Evolutionary conservation across 2,888 invertebrate species (phyloP).

Genomic region (Ornithoptera alexandrae): DNA sequence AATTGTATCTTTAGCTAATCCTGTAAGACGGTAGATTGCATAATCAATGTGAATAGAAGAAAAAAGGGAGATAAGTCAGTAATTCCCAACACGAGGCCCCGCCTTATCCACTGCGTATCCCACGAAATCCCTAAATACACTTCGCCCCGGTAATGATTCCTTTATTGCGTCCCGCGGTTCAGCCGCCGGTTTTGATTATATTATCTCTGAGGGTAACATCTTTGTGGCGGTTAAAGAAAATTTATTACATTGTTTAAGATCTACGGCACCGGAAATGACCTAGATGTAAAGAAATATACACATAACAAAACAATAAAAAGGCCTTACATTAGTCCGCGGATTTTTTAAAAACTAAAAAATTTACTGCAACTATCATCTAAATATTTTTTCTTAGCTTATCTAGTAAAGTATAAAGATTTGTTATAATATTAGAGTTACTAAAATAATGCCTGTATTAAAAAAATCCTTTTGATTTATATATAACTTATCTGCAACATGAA

Average conservation of each 20-base stretch:
- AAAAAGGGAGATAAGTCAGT: slow-evolving; percentile 29
- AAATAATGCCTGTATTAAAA: too few species aligned
- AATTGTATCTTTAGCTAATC: slow-evolving; percentile 19
- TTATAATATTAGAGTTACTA: too few species aligned
- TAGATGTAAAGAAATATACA: not conserved
- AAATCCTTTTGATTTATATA: too few species aligned
- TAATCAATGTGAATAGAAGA: slow-evolving; percentile 27
- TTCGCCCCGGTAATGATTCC: slow-evolving; percentile 32
- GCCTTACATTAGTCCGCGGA: too few species aligned
- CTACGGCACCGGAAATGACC: slow-evolving; percentile 6
- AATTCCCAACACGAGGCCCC: slow-evolving; percentile 30
- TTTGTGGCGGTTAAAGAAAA: slow-evolving; percentile 29
- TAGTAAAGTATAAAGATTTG: too few species aligned
- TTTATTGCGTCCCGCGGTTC: slow-evolving; percentile 30
- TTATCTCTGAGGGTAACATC: slow-evolving; percentile 31
- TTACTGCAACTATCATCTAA: too few species aligned
- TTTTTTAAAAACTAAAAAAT: too few species aligned
- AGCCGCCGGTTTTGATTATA: slow-evolving; percentile 30
- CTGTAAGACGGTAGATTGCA: slow-evolving; percentile 23
- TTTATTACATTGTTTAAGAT: slow-evolving; percentile 29
- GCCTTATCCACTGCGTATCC: slow-evolving; percentile 32
- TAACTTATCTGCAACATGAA: too few species aligned
- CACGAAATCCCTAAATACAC: slow-evolving; percentile 31
- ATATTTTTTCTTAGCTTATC: too few species aligned
- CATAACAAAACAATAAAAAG: too few species aligned